Evolutionary conservation across 2,888 invertebrate species (phyloP).

Genomic region (Theodoxus fluviatilis): DNA sequence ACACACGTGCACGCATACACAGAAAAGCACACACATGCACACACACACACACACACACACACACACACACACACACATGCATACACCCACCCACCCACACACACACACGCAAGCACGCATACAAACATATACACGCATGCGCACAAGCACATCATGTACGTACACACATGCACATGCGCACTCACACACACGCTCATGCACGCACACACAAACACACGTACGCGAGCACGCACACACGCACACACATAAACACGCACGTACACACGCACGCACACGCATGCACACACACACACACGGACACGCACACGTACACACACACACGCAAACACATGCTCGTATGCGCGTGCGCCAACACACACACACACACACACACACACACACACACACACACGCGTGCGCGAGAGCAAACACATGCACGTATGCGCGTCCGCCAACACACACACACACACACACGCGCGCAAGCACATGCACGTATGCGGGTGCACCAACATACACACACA

Average conservation of each 20-base stretch:
- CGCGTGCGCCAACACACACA: too few relatives aligned
- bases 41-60: not conserved
- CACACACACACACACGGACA: not conserved
- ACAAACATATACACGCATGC: not conserved
- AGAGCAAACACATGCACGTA: not conserved
- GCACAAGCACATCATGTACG: not conserved
- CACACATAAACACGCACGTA: not conserved
- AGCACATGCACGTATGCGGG: not conserved
- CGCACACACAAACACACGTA: not conserved
- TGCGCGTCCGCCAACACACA: constrained; percentile 10
- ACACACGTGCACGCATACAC: not conserved
- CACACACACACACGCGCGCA: not conserved
- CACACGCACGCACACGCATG: not conserved
- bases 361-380: not conserved
- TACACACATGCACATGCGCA: constrained; percentile 3
- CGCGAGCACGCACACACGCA: not conserved
- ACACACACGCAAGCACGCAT: not conserved
- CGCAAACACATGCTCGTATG: too few relatives aligned
- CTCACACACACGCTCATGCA: not conserved
- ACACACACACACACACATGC: not conserved
- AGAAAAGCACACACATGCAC: not conserved
- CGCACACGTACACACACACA: not conserved
- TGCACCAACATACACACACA: constrained; percentile 2
- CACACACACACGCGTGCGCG: constrained; percentile 16
- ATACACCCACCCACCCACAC: not conserved